phyloP scores from a whole-genome alignment of 2,888 invertebrate species.

The Lingula anatina region DNA sequence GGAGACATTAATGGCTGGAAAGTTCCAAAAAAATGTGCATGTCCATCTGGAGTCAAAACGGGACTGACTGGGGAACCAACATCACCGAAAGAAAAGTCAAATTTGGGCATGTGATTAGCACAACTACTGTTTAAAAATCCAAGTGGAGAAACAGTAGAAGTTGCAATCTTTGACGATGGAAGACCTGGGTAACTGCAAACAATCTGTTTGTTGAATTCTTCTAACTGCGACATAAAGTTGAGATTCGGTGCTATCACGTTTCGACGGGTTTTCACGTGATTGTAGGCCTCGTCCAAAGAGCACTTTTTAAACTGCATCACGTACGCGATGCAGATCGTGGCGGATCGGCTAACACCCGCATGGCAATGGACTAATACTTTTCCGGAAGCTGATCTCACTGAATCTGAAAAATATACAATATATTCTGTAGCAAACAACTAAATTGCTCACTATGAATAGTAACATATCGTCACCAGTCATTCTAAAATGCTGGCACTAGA shows the following conservation, averaged over 20 bases:
- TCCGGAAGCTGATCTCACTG: conserved; percentile 6
- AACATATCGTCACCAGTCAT: no score
- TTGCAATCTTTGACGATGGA: no score
- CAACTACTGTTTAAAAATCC: no score
- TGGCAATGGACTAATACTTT: conserved; percentile 17
- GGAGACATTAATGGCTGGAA: no score
- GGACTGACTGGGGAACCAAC: no score
- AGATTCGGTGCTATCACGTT: conserved; percentile 38
- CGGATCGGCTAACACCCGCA: conserved; percentile 18
- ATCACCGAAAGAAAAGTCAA: no score
- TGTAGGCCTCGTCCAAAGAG: conserved; percentile 35
- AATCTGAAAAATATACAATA: conserved; percentile 13
- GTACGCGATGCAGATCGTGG: conserved; percentile 18
- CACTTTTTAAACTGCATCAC: conserved; percentile 10
- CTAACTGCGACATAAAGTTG: conserved; percentile 41
- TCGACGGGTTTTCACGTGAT: conserved; percentile 32
- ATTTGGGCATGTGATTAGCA: no score
- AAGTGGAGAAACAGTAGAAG: not conserved
- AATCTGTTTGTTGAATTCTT: conserved; percentile 15
- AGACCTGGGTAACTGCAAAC: not conserved
- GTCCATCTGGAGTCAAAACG: no score
- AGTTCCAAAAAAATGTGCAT: no score
- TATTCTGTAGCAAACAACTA: no score
- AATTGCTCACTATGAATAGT: no score
- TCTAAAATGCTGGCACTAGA: no score